Conservation (phyloP, 2,888 invertebrate genomes). For the Callosobruchus maculatus region DNA sequence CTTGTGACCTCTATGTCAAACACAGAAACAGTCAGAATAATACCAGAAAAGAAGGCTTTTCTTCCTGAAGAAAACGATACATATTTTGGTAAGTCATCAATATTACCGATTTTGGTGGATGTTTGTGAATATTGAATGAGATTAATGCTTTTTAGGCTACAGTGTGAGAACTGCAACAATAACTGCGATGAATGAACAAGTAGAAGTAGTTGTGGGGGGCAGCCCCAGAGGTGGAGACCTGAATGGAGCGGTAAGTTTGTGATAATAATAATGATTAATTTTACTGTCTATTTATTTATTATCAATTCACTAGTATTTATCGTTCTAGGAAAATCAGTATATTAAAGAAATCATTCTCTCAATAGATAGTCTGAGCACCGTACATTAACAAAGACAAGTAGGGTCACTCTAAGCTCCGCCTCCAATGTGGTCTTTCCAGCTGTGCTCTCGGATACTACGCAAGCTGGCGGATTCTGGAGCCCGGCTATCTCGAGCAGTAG, state of each 20-base stretch:
- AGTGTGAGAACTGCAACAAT: conserved; percentile 18
- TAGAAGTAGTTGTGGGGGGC: neutral
- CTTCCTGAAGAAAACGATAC: conserved; percentile 8
- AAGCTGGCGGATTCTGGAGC: too few relatives aligned
- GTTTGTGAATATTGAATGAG: neutral
- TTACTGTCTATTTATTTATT: conserved; percentile 20
- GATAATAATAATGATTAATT: conserved; percentile 25
- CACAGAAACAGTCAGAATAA: conserved; percentile 1
- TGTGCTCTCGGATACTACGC: too few relatives aligned
- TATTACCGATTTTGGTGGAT: neutral
- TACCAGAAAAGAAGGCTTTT: conserved; percentile 13
- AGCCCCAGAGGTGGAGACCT: neutral
- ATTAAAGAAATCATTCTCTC: too few relatives aligned
- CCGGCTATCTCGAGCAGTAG: too few relatives aligned
- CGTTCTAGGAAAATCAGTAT: too few relatives aligned
- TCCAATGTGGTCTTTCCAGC: too few relatives aligned
- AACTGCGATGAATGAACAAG: conserved; percentile 17
- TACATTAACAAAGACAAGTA: too few relatives aligned
- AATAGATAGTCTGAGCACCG: too few relatives aligned
- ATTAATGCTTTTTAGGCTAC: conserved; percentile 23
- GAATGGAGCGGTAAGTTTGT: neutral
- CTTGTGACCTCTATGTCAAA: conserved; percentile 9
- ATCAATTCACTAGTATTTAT: too few relatives aligned
- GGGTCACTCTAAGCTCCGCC: too few relatives aligned
- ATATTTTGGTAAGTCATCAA: conserved; percentile 18